A percentile compares a stretch with the other conserved stretches of the same genome.
Evolutionary conservation across 1,140 invertebrate species (phyloP).

Genomic region (Geopemphigus sp.): DNA sequence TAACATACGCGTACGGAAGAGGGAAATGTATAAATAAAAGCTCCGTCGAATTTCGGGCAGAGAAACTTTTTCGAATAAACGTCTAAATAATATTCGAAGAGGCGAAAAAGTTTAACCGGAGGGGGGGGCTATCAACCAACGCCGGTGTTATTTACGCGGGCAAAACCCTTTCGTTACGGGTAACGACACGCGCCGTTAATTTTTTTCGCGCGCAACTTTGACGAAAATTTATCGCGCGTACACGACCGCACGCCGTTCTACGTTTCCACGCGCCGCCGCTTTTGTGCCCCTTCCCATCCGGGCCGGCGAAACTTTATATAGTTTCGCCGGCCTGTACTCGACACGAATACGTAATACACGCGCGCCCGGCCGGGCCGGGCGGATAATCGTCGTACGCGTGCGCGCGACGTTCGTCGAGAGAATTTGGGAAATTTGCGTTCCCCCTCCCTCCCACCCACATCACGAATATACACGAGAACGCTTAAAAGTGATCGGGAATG

Average conservation of each 20-base stretch:
- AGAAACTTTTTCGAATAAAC: slow-evolving; percentile 44
- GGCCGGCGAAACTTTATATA: slow-evolving; percentile 40
- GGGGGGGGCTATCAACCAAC: slow-evolving; percentile 7
- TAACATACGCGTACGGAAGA: too few species aligned
- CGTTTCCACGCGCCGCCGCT: not conserved
- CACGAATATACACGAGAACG: too few species aligned
- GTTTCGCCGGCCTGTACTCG: slow-evolving; percentile 24
- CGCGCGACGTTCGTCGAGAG: too few species aligned
- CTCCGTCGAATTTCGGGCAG: slow-evolving; percentile 4
- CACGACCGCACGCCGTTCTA: not conserved
- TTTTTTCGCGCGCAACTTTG: slow-evolving; percentile 11
- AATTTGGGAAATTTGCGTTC: too few species aligned
- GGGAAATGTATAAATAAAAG: not conserved
- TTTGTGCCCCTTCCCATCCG: too few species aligned
- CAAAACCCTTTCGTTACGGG: too few species aligned
- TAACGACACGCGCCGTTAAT: too few species aligned
- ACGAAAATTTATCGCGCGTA: slow-evolving; percentile 13
- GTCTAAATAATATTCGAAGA: slow-evolving; percentile 28
- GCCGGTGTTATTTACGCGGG: slow-evolving; percentile 3
- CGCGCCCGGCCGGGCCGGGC: too few species aligned
- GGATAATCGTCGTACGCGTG: slow-evolving; percentile 25
- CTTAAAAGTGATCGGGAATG: too few species aligned
- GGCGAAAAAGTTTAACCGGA: slow-evolving; percentile 31
- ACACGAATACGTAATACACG: slow-evolving; percentile 42
- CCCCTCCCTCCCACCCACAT: too few species aligned